These are phyloP conservation scores for Abrostola tripartita DNA, from an alignment of 2,888 invertebrate species.

Conservation along the genomic window DNA sequence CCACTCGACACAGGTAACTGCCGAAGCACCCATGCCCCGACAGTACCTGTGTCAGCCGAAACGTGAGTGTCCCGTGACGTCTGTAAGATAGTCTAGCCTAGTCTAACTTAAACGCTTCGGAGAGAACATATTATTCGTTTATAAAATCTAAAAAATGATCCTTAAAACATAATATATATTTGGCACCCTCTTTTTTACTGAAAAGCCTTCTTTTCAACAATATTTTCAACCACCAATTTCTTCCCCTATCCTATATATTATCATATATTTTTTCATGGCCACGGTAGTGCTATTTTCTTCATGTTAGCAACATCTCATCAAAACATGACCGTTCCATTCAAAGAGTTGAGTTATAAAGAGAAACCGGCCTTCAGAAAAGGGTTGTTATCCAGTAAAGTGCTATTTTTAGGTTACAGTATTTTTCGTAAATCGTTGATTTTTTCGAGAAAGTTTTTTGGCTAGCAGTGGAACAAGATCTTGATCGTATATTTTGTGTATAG, in stretches of 20 bases:
- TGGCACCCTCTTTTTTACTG: too few species aligned
- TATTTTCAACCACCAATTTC: conserved; percentile 5
- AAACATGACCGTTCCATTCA: conserved; percentile 54
- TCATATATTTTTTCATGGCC: conserved; percentile 41
- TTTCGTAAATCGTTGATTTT: neutral
- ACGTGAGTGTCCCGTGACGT: too few species aligned
- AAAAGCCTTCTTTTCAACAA: neutral
- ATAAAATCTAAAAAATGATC: too few species aligned
- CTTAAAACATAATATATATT: too few species aligned
- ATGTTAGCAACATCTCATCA: conserved; percentile 58
- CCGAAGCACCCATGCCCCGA: too few species aligned
- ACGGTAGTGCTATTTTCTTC: conserved; percentile 46
- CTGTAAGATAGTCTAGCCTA: too few species aligned
- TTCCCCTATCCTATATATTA: conserved; percentile 1
- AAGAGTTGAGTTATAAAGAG: conserved; percentile 46
- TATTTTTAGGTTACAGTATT: conserved; percentile 11
- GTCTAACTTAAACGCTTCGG: too few species aligned
- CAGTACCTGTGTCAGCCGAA: too few species aligned
- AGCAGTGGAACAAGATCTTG: too few species aligned
- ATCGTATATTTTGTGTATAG: too few species aligned
- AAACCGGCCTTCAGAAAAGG: conserved; percentile 28
- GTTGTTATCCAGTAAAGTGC: conserved; percentile 17
- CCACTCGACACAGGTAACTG: too few species aligned
- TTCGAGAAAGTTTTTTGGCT: neutral
- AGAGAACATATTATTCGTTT: too few species aligned